Conservation (phyloP, 2,797 vertebrate species). For the Xyrichtys novacula region DNA sequence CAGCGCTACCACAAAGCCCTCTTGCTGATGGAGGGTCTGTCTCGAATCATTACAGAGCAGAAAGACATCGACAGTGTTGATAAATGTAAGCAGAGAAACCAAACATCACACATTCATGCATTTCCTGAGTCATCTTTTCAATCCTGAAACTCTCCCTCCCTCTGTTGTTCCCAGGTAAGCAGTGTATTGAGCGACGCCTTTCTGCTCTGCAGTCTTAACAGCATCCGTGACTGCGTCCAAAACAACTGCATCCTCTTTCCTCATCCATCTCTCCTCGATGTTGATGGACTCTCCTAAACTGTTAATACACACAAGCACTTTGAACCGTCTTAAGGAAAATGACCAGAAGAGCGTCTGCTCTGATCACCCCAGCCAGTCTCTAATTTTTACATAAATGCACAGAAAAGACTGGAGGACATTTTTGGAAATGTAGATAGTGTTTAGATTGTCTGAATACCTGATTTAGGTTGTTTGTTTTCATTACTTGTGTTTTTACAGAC, state of each 20-base stretch:
- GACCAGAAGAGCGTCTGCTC: slow-evolving; percentile 66
- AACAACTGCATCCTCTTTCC: slow-evolving; percentile 29
- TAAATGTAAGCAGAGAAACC: slow-evolving; percentile 87
- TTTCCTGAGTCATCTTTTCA: neutral
- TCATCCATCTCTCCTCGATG: slow-evolving; percentile 33
- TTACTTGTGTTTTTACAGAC: slow-evolving; percentile 50
- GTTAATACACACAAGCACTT: slow-evolving; percentile 69
- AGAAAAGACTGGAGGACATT: slow-evolving; percentile 42
- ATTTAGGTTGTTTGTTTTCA: slow-evolving; percentile 40
- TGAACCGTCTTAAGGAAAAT: slow-evolving; percentile 69
- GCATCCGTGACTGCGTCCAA: slow-evolving; percentile 56
- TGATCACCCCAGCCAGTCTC: slow-evolving; percentile 44
- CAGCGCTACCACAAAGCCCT: slow-evolving; percentile 95
- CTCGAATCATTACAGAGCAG: slow-evolving; percentile 90
- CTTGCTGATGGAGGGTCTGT: slow-evolving; percentile 95
- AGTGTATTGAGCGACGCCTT: slow-evolving; percentile 93
- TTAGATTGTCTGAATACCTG: slow-evolving; percentile 47
- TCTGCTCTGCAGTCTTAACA: slow-evolving; percentile 87
- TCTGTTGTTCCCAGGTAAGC: slow-evolving; percentile 87
- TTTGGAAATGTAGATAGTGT: slow-evolving; percentile 50
- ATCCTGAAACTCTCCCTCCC: slow-evolving; percentile 19
- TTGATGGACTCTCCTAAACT: slow-evolving; percentile 41
- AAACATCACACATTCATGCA: neutral
- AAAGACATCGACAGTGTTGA: slow-evolving; percentile 90
- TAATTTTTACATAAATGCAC: slow-evolving; percentile 44